A percentile compares a stretch with the other conserved stretches of the same genome.
Conservation (phyloP, 2,888 invertebrate species). For the Sesamia inferens region DNA sequence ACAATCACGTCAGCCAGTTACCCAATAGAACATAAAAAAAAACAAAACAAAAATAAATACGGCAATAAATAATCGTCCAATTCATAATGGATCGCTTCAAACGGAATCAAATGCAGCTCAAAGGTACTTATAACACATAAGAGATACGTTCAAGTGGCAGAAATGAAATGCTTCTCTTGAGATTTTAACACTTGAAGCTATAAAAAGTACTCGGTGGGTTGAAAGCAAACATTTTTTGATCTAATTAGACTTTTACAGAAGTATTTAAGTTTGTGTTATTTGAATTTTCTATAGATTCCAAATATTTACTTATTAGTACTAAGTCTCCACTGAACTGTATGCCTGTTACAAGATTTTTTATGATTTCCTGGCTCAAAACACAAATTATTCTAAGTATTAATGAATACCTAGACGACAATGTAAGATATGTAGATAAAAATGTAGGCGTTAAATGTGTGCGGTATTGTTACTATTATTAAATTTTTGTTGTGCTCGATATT, state of each 20-base stretch:
- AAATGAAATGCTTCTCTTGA: constrained; percentile 28
- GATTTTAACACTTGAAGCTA: constrained; percentile 30
- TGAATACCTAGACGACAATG: too few species aligned
- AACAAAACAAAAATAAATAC: background rate
- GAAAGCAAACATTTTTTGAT: constrained; percentile 3
- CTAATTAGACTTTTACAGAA: constrained; percentile 1
- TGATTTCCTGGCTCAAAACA: too few species aligned
- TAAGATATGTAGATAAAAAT: too few species aligned
- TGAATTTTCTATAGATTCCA: background rate
- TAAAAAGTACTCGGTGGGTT: constrained; percentile 34
- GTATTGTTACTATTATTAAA: too few species aligned
- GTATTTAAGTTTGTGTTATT: background rate
- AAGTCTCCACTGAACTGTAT: too few species aligned
- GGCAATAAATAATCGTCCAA: constrained; percentile 55
- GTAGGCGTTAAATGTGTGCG: too few species aligned
- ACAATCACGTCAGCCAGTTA: too few species aligned
- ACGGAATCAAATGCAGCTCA: constrained; percentile 51
- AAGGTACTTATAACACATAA: constrained; percentile 33
- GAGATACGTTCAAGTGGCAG: constrained; percentile 42
- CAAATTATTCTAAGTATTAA: too few species aligned
- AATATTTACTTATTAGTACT: too few species aligned
- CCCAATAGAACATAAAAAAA: background rate
- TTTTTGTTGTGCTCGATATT: too few species aligned
- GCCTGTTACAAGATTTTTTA: too few species aligned
- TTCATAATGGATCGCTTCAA: constrained; percentile 47